These are phyloP conservation scores for Hyla sarda DNA, from an alignment of 2,113 vertebrate genomes.

Conservation along the genomic window DNA sequence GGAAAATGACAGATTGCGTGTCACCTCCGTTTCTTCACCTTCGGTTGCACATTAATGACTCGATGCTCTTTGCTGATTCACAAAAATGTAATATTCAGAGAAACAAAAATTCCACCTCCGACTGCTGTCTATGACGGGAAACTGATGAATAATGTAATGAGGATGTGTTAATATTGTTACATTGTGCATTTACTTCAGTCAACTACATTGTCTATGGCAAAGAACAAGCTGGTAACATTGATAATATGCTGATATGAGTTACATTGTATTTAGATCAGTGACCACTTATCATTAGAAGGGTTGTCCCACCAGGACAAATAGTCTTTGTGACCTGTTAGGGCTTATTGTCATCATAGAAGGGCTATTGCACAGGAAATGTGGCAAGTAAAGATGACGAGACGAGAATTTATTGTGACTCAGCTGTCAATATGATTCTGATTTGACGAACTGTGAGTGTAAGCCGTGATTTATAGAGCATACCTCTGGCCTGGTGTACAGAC, in stretches of 20 bases:
- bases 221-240: neutral
- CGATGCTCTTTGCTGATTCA: slow-evolving; percentile 9
- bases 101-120: neutral
- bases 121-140: neutral
- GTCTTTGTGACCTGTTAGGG: no score
- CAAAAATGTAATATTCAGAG: neutral
- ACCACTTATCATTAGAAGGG: no score
- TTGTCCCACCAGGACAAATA: no score
- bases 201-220: neutral
- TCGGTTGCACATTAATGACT: slow-evolving; percentile 17
- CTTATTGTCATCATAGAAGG: no score
- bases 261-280: no score
- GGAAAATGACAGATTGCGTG: neutral
- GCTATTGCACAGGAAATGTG: no score
- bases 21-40: neutral
- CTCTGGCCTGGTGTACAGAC: no score
- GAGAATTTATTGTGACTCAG: no score
- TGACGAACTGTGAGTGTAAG: no score
- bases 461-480: no score
- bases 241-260: neutral
- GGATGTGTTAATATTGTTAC: neutral
- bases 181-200: neutral
- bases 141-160: neutral
- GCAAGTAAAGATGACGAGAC: no score
- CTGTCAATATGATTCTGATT: no score